A percentile compares a stretch with the other conserved stretches of the same genome.
These are phyloP conservation scores for Belonocnema kinseyi DNA, from an alignment of 1,140 invertebrate genomes.

Conservation along the genomic window DNA sequence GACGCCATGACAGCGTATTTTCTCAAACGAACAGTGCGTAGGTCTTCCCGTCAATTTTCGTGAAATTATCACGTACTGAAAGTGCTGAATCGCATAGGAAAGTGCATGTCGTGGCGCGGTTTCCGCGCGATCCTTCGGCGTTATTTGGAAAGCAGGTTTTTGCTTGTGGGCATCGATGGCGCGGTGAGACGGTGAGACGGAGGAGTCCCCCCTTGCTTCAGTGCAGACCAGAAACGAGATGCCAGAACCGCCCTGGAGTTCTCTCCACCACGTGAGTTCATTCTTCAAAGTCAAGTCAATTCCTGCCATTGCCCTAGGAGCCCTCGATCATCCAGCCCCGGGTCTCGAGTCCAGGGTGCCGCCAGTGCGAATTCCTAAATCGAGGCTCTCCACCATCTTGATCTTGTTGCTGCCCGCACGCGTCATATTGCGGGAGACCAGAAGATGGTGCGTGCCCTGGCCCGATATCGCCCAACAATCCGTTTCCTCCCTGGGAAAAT, in stretches of 20 bases:
- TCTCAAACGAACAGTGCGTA: conserved; percentile 38
- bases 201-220: conserved; percentile 65
- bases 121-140: conserved; percentile 13
- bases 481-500: not conserved
- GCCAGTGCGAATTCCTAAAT: too few relatives aligned
- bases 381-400: conserved; percentile 66
- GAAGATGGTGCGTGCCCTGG: conserved; percentile 41
- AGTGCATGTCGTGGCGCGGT: conserved; percentile 42
- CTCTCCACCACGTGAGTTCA: conserved; percentile 70
- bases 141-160: conserved; percentile 47
- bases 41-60: conserved; percentile 45
- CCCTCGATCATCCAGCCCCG: conserved; percentile 36
- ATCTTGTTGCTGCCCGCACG: conserved; percentile 65
- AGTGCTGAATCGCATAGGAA: conserved; percentile 35
- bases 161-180: conserved; percentile 60
- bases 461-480: conserved; percentile 34
- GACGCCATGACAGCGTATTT: conserved; percentile 48
- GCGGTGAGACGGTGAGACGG: conserved; percentile 66
- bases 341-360: conserved; percentile 57
- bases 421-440: conserved; percentile 57
- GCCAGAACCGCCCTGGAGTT: conserved; percentile 63
- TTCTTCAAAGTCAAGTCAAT: conserved; percentile 32
- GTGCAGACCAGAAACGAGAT: conserved; percentile 56
- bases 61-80: conserved; percentile 44
- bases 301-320: conserved; percentile 15